A percentile compares a stretch with the other conserved stretches of the same genome.
Evolutionary conservation across 2,113 vertebrate genomes (phyloP).

Genomic region (Entomyzon cyanotis): DNA sequence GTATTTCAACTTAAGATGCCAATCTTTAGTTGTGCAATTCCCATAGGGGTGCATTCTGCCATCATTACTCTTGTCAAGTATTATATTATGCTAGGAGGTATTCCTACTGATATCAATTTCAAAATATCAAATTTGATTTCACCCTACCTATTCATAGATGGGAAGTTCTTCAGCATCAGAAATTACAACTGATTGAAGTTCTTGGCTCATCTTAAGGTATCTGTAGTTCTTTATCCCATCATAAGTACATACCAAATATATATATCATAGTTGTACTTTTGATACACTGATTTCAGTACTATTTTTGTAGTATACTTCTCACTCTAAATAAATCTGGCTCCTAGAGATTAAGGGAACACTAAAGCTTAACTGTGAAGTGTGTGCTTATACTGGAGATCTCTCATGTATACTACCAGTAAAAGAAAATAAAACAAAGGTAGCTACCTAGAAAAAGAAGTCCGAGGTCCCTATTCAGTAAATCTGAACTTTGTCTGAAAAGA

Average conservation of each 20-base stretch:
- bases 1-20: slow-evolving; percentile 30
- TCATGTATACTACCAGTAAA: neutral
- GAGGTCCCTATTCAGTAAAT: neutral
- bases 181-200: neutral
- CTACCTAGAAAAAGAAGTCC: neutral
- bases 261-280: neutral
- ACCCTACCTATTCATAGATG: neutral
- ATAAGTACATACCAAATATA: neutral
- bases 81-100: slow-evolving; percentile 2
- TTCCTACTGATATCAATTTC: neutral
- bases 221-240: neutral
- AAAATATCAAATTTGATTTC: neutral
- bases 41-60: neutral
- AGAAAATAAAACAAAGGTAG: neutral
- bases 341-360: neutral
- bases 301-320: neutral
- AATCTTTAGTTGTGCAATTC: neutral
- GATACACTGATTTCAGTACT: neutral
- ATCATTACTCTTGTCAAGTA: slow-evolving; percentile 4
- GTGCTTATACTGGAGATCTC: neutral
- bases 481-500: neutral
- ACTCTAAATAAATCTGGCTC: neutral
- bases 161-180: neutral
- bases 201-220: neutral
- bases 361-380: neutral